Percentiles rank a stretch among this genome's conserved stretches.
Evolutionary conservation across 2,797 vertebrate species (phyloP).

Genomic region (Spondyliosoma cantharus): DNA sequence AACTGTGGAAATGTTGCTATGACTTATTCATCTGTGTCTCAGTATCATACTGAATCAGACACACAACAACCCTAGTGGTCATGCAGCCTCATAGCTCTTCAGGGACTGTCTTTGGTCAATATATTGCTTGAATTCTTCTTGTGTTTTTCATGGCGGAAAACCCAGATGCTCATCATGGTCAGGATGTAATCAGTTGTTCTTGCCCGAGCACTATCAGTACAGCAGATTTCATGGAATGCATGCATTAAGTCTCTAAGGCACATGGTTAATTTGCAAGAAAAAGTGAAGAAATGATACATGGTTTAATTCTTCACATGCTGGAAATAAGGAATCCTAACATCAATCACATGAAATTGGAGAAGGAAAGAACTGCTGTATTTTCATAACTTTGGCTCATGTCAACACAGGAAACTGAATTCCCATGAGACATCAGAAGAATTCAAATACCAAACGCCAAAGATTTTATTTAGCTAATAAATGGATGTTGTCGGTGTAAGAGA

Average conservation of each 20-base stretch:
- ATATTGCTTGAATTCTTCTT: background rate
- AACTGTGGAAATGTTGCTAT: too few relatives aligned
- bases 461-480: slow-evolving; percentile 10
- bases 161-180: slow-evolving; percentile 16
- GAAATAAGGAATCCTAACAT: slow-evolving; percentile 24
- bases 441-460: slow-evolving; percentile 11
- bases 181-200: background rate
- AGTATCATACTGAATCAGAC: too few relatives aligned
- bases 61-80: too few relatives aligned
- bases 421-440: slow-evolving; percentile 58
- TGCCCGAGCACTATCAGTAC: background rate
- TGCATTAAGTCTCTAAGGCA: background rate
- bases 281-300: slow-evolving; percentile 12
- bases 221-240: slow-evolving; percentile 5
- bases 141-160: slow-evolving; percentile 4
- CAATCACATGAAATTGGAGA: slow-evolving; percentile 5
- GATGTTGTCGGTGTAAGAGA: background rate
- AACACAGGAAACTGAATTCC: slow-evolving; percentile 80
- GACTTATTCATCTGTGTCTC: too few relatives aligned
- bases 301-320: slow-evolving; percentile 17
- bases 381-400: slow-evolving; percentile 61
- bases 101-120: background rate
- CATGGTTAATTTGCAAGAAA: background rate
- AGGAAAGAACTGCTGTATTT: slow-evolving; percentile 43
- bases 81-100: background rate